Base-by-base conservation (phyloP, 2,113 vertebrate species). In the Macquaria ambigua region DNA sequence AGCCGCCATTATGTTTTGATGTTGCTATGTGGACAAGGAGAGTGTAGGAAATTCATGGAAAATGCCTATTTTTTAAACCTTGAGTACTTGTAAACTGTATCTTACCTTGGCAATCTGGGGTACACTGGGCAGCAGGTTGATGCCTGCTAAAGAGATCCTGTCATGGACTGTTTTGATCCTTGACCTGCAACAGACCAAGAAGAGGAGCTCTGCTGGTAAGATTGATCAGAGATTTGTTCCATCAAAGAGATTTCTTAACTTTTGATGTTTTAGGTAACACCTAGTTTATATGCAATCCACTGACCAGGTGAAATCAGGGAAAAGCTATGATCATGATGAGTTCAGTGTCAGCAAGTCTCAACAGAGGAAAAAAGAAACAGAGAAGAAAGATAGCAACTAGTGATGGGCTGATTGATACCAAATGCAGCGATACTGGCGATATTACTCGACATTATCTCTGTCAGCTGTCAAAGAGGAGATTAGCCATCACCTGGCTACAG, bases 21-120 rank as follows among this genome's bases (percentile, higher is more conserved):
- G 8, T 21, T n/a, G 21, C 72, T 64, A 6, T 50, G 37, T 20
- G 20, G 41, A 6, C 9, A 14, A 28, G 43, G 9, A 46, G 48
- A 52, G 16, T 12, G 14, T 11, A 25, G 4, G 31, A 28, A 43
- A 28, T 69, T 31, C 16, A 31, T 14, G 15, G 6, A 3, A 52
- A 28, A 46, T 8, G 18, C 8, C n/a, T 39, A 4, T 18, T 43
- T 31, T 77, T 62, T 58, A 39, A 25, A 53, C 53, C 15, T 31
- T 68, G 43, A n/a, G 50, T 46, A 8, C 16, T 72, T 64, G 12
- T 46, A 41, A 41, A 59, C 2, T 58, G 7, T 28, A 10, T 59
- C 78, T 88, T 87, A 98, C 98, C 97, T 99, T 99, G 53, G 98
- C 98, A 94, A 99, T 98, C 94, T 99, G 98, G 72, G 98, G 96